Evolutionary conservation across 2,113 vertebrate species (phyloP), one percentile per base, ranked within the genome.

Genomic region (Taxidea taxus): DNA sequence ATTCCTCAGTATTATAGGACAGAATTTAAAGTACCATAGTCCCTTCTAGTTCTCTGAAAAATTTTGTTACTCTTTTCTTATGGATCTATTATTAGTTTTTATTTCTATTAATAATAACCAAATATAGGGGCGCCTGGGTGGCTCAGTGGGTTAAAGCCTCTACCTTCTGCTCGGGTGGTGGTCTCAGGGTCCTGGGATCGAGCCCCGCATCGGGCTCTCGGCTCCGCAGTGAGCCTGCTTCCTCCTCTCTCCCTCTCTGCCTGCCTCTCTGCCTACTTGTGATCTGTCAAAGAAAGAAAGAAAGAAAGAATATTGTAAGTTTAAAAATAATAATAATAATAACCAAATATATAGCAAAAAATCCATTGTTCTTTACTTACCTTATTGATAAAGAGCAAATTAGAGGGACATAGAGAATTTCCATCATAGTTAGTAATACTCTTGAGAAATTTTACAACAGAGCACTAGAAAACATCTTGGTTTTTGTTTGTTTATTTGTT

Each of bases 21-120:
- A 96, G 31, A 78, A 51, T 80, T 58, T 49, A 75, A 85, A 83
- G 18, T 10, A 29, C 29, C 11, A 6, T 23, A 11, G 6, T 51
- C 14, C 20, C 42, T 83, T 83, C 25, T 56, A 11, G 9, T 72
- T 91, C 49, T 47, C 4, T 62, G 66, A 93, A 51, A 87, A 89
- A 29, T 58, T 70, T 68, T 39, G 4, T 75, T 23, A 37, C 62
- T 60, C 60, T 54, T 5, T 21, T 72, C 39, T 93, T 47, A 84
- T 60, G 7, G 82, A 58, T 49, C 5, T 51, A 86, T 77, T 93
- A 60, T 68, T 95, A 72, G 47, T 54, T 94, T 95, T 88, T 56
- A 87, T 96, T 64, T 97, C 12, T 47, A 34, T 93, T 47, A 85
- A 42, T 54, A 86, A 11, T 49, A 88, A 77, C 23, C 25, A 97